Percentiles rank a stretch among this genome's conserved stretches.
Conservation (phyloP, 2,797 vertebrate genomes). For the Xenopus petersii region DNA sequence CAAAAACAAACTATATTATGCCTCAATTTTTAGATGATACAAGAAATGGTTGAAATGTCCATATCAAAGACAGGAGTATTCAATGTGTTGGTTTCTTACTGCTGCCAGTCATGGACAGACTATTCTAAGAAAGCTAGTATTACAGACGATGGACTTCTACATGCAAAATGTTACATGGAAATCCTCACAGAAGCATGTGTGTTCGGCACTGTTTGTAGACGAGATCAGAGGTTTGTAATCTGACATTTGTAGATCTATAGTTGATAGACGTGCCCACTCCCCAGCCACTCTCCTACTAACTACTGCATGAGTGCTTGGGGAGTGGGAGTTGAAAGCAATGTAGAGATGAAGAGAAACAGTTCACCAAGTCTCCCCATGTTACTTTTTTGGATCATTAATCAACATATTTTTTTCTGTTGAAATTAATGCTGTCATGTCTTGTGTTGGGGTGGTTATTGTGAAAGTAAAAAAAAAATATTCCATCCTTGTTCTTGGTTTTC, state of each 20-base stretch:
- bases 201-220: slow-evolving; percentile 87
- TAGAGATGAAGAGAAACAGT: too few relatives aligned
- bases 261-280: too few relatives aligned
- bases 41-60: slow-evolving; percentile 81
- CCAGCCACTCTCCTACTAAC: too few relatives aligned
- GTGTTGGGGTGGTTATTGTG: too few relatives aligned
- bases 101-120: slow-evolving; percentile 81
- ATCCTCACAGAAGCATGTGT: slow-evolving; percentile 83
- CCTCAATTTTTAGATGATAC: slow-evolving; percentile 67
- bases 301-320: too few relatives aligned
- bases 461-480: too few relatives aligned
- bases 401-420: too few relatives aligned
- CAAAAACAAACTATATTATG: background rate
- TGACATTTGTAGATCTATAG: slow-evolving; percentile 2
- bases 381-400: too few relatives aligned
- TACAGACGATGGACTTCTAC: slow-evolving; percentile 60
- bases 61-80: slow-evolving; percentile 85
- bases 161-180: slow-evolving; percentile 73
- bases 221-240: slow-evolving; percentile 81
- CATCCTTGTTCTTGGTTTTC: too few relatives aligned
- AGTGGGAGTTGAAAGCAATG: too few relatives aligned
- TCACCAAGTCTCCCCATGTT: too few relatives aligned
- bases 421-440: too few relatives aligned
- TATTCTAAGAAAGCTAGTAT: slow-evolving; percentile 40
- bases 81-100: slow-evolving; percentile 78